phyloP scores from a whole-genome alignment of 2,113 vertebrate species.

The Cebus imitator region DNA sequence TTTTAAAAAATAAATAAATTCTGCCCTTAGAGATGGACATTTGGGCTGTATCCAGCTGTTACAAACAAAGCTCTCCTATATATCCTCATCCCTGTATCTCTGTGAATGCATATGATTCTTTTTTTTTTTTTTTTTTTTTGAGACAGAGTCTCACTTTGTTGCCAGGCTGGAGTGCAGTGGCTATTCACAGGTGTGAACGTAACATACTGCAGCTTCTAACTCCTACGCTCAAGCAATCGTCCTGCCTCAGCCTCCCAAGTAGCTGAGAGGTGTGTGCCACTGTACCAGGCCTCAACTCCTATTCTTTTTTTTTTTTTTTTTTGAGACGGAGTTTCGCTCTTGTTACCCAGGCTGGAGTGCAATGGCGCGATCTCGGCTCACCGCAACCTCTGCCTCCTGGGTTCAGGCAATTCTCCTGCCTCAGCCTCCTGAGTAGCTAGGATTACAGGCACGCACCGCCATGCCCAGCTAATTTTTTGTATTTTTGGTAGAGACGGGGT shows the following conservation, averaged over 20 bases:
- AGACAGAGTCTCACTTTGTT: too few relatives aligned
- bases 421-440: too few relatives aligned
- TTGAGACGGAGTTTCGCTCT: too few relatives aligned
- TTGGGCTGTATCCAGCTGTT: neutral
- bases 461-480: too few relatives aligned
- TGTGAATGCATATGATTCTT: neutral
- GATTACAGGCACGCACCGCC: too few relatives aligned
- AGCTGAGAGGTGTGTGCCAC: neutral
- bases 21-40: neutral
- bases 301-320: neutral
- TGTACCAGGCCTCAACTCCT: neutral
- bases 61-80: neutral
- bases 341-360: too few relatives aligned
- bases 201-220: neutral
- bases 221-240: neutral
- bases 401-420: too few relatives aligned
- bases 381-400: too few relatives aligned
- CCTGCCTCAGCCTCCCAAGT: neutral
- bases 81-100: neutral
- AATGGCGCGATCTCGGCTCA: too few relatives aligned
- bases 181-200: neutral
- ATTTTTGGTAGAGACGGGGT: too few relatives aligned
- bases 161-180: neutral
- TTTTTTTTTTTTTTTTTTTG: neutral
- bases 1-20: neutral